These are phyloP conservation scores for Nipponacmea schrenckii DNA, from an alignment of 2,888 invertebrate species.

Conservation along the genomic window DNA sequence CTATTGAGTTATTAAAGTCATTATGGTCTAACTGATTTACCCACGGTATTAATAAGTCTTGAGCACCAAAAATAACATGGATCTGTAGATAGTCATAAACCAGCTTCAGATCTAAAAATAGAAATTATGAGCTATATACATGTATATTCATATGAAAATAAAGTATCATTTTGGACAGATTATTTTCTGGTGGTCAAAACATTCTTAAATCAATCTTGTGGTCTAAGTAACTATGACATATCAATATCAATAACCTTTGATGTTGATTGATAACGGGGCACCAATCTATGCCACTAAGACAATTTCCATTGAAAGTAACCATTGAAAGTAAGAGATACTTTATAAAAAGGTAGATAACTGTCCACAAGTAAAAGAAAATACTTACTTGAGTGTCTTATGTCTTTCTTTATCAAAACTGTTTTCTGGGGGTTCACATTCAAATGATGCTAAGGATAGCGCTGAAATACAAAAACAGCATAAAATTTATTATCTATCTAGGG, in stretches of 20 bases:
- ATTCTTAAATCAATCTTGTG: too few relatives aligned
- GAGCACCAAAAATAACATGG: conserved; percentile 7
- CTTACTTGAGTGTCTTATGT: conserved; percentile 77
- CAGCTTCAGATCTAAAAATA: conserved; percentile 38
- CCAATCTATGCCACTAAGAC: too few relatives aligned
- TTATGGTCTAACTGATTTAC: not conserved
- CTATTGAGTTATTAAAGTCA: too few relatives aligned
- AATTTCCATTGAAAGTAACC: too few relatives aligned
- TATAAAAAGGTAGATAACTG: not conserved
- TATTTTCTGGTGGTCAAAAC: too few relatives aligned
- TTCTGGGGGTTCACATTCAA: conserved; percentile 94
- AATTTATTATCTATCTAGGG: too few relatives aligned
- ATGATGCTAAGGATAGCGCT: conserved; percentile 89
- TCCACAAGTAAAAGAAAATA: conserved; percentile 10
- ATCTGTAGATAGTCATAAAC: conserved; percentile 37
- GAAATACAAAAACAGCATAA: conserved; percentile 41
- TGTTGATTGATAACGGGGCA: too few relatives aligned
- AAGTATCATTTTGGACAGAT: too few relatives aligned
- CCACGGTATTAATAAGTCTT: not conserved
- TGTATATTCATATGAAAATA: too few relatives aligned
- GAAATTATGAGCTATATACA: not conserved
- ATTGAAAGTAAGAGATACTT: too few relatives aligned
- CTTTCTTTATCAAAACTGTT: conserved; percentile 92
- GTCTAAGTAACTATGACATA: too few relatives aligned
- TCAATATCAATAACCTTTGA: too few relatives aligned